phyloP scores from a whole-genome alignment of 2,888 invertebrate species.

The Osedax frankpressi region DNA sequence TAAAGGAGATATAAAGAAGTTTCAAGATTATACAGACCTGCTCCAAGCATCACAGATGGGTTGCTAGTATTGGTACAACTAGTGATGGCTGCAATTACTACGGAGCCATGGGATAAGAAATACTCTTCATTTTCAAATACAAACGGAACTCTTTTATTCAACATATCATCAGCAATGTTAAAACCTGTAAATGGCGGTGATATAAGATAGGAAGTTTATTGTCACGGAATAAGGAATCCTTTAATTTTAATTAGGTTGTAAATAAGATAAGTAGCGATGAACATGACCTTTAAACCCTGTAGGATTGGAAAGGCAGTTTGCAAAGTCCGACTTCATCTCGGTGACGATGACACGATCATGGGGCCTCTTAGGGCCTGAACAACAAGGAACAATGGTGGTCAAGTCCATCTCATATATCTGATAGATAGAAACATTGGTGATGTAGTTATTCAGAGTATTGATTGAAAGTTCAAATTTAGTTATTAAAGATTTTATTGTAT shows the following conservation, averaged over 20 bases:
- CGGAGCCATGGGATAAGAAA: slow-evolving; percentile 71
- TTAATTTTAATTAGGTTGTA: not conserved
- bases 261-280: not conserved
- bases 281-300: slow-evolving; percentile 53
- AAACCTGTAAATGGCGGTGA: slow-evolving; percentile 72
- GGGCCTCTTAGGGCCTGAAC: slow-evolving; percentile 90
- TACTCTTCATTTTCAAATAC: slow-evolving; percentile 69
- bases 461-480: no score
- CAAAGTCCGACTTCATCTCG: slow-evolving; percentile 80
- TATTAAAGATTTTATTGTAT: no score
- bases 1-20: no score
- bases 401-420: slow-evolving; percentile 75
- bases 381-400: slow-evolving; percentile 74
- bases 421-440: no score
- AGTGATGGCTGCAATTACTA: slow-evolving; percentile 92
- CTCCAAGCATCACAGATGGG: slow-evolving; percentile 93
- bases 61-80: slow-evolving; percentile 96
- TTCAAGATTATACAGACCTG: no score
- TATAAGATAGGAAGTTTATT: no score
- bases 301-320: slow-evolving; percentile 69
- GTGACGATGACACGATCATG: slow-evolving; percentile 84
- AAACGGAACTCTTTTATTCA: slow-evolving; percentile 58
- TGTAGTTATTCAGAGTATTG: no score
- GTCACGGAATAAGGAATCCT: no score
- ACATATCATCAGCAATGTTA: slow-evolving; percentile 59